A percentile compares a stretch with the other conserved stretches of the same genome.
Conservation (phyloP, 30 jellyfish, hydroid and myxozoan genomes). For the Catostylus mosaicus region DNA sequence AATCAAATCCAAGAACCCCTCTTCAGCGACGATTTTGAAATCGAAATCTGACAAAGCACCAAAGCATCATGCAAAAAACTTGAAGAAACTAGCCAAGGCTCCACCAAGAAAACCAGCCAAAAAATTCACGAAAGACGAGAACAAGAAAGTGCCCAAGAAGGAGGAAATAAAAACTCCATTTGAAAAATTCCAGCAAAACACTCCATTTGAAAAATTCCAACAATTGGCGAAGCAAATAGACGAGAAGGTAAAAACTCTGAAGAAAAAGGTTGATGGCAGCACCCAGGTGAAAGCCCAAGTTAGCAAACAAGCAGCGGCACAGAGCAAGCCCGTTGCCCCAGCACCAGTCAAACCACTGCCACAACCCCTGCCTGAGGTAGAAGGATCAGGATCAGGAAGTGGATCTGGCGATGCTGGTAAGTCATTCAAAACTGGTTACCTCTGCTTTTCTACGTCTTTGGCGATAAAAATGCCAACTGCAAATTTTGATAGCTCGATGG, state of each 20-base stretch:
- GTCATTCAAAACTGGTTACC: background rate
- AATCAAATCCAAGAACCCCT: constrained; percentile 40
- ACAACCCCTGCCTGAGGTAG: constrained; percentile 40
- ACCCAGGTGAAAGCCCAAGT: constrained; percentile 23
- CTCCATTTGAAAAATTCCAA: constrained; percentile 56
- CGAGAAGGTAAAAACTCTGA: constrained; percentile 53
- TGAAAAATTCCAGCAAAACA: constrained; percentile 35
- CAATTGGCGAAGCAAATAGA: constrained; percentile 59
- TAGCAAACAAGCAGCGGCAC: background rate
- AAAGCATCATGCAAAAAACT: constrained; percentile 16
- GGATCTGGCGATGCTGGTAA: constrained; percentile 69
- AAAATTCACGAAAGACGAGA: constrained; percentile 38
- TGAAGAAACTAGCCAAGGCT: constrained; percentile 35
- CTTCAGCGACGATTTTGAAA: constrained; percentile 49
- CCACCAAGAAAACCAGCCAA: background rate
- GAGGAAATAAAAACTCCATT: constrained; percentile 36
- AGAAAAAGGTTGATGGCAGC: constrained; percentile 56
- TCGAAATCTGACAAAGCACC: constrained; percentile 44
- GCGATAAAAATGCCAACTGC: no score
- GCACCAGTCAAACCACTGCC: background rate
- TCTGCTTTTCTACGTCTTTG: background rate
- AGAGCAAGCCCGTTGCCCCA: background rate
- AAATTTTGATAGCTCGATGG: no score
- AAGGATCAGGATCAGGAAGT: constrained; percentile 70
- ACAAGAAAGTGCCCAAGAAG: constrained; percentile 45